Percentiles rank a stretch among this genome's conserved stretches.
Evolutionary conservation across 2,797 vertebrate genomes (phyloP).

Genomic region (Coranthus polyacanthus): DNA sequence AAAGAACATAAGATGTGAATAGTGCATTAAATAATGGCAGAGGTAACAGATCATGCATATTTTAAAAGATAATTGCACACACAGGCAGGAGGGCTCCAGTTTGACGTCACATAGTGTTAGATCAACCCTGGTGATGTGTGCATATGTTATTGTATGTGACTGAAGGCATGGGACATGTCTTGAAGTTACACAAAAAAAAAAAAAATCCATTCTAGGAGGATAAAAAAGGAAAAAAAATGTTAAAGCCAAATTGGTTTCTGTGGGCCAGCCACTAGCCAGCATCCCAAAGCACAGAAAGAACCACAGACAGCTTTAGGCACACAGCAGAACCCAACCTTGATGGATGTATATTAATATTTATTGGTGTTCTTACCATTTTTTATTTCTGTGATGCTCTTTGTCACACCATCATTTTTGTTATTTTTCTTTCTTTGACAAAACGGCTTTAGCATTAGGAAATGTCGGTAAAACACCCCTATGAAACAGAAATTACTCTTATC

Average conservation of each 20-base stretch:
- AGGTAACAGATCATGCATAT: slow-evolving; percentile 1
- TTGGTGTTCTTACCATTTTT: neutral
- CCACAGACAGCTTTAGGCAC: neutral
- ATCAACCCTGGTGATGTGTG: neutral
- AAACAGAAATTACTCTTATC: too few relatives aligned
- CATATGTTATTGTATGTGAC: neutral
- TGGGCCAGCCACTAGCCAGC: neutral
- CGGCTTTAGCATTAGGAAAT: too few relatives aligned
- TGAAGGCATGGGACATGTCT: neutral
- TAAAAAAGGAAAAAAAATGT: neutral
- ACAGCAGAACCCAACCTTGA: neutral
- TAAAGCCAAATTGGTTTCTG: neutral
- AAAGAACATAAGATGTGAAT: neutral
- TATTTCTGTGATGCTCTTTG: too few relatives aligned
- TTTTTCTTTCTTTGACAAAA: too few relatives aligned
- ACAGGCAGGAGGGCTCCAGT: neutral
- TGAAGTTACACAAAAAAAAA: neutral
- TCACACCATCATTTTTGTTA: too few relatives aligned
- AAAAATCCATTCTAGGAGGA: neutral
- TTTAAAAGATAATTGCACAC: neutral
- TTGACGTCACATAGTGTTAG: neutral
- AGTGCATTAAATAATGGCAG: neutral
- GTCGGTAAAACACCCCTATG: too few relatives aligned
- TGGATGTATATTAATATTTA: neutral
- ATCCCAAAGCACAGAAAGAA: neutral